phyloP scores from a whole-genome alignment of 2,888 invertebrate genomes.

The Oscheius onirici region DNA sequence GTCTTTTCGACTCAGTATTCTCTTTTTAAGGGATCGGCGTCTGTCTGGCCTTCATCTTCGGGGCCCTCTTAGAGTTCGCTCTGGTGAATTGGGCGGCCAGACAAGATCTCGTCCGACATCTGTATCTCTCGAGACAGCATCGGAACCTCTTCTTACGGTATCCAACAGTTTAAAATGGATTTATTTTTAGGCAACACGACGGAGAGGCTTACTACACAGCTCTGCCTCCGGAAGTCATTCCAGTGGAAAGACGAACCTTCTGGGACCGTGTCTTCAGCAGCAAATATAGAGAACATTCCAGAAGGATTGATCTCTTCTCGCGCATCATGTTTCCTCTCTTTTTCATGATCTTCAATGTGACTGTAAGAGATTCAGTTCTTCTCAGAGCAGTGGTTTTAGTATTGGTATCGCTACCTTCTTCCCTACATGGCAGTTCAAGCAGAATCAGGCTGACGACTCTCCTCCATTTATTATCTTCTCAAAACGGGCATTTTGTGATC shows the following conservation, averaged over 20 bases:
- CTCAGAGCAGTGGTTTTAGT: slow-evolving; percentile 32
- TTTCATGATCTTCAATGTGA: slow-evolving; percentile 64
- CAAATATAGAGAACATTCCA: slow-evolving; percentile 55
- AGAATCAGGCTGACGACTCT: background rate
- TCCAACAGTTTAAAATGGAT: background rate
- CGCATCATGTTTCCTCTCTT: slow-evolving; percentile 61
- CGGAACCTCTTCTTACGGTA: slow-evolving; percentile 31
- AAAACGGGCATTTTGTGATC: slow-evolving; percentile 3
- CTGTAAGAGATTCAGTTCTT: slow-evolving; percentile 40
- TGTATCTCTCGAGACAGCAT: slow-evolving; percentile 24
- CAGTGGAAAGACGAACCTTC: background rate
- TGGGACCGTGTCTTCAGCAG: slow-evolving; percentile 42
- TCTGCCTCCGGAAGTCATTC: slow-evolving; percentile 25
- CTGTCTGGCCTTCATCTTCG: slow-evolving; percentile 70
- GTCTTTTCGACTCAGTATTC: too few species aligned
- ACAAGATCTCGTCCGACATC: slow-evolving; percentile 54
- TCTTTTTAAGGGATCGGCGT: slow-evolving; percentile 68
- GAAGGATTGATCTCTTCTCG: slow-evolving; percentile 61
- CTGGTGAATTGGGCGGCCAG: slow-evolving; percentile 70
- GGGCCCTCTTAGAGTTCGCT: slow-evolving; percentile 69
- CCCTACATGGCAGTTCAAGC: slow-evolving; percentile 41
- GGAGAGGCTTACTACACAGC: slow-evolving; percentile 25
- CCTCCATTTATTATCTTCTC: background rate
- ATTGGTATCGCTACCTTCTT: slow-evolving; percentile 42
- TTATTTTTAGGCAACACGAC: slow-evolving; percentile 25